Conservation (phyloP, 1,140 invertebrate species). For the Proales similis region DNA sequence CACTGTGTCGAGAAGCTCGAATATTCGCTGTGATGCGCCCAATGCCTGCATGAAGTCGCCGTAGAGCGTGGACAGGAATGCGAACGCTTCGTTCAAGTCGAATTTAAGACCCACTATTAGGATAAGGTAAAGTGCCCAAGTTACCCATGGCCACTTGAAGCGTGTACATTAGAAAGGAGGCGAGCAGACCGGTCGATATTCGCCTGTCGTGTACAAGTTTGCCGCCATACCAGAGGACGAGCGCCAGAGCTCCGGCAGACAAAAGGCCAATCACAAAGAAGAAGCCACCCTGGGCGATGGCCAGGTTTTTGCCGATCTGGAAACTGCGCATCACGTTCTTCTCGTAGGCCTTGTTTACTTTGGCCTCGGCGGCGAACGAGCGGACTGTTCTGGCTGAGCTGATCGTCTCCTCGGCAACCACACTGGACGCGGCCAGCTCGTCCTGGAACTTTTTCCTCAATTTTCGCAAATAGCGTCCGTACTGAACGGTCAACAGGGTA, state of each 20-base stretch:
- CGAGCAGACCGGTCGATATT: conserved; percentile 46
- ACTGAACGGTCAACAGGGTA: conserved; percentile 46
- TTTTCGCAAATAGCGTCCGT: conserved; percentile 47
- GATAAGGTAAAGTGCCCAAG: background rate
- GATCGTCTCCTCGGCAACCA: conserved; percentile 25
- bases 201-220: conserved; percentile 48
- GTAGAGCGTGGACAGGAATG: conserved; percentile 48
- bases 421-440: conserved; percentile 41
- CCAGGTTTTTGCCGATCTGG: conserved; percentile 45
- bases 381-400: conserved; percentile 45
- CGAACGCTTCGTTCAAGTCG: conserved; percentile 41
- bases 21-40: conserved; percentile 49
- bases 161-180: conserved; percentile 50
- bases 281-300: conserved; percentile 44
- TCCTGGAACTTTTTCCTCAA: conserved; percentile 48
- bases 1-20: conserved; percentile 46
- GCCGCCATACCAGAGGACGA: conserved; percentile 52
- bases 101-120: background rate
- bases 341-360: conserved; percentile 42
- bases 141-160: conserved; percentile 47
- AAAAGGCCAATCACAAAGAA: conserved; percentile 44
- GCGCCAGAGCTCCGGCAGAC: conserved; percentile 43
- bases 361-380: conserved; percentile 46
- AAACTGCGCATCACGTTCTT: conserved; percentile 47
- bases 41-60: conserved; percentile 53